Conservation (phyloP, 2,113 vertebrate species). For the Peromyscus polionotus region DNA sequence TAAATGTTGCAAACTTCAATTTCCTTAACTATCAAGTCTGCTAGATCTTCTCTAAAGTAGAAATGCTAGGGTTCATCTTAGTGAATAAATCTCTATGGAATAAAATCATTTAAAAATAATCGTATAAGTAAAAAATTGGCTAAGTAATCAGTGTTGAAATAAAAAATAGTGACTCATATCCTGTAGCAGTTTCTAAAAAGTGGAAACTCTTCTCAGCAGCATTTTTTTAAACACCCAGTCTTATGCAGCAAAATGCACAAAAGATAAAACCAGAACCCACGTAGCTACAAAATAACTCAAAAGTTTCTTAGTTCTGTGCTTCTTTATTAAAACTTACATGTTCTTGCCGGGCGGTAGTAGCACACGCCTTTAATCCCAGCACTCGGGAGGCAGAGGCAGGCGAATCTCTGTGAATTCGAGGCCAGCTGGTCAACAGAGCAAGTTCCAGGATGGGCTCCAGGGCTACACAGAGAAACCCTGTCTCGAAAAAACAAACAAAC, state of each 20-base stretch:
- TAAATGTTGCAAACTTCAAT: slow-evolving; percentile 5
- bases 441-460: too few relatives aligned
- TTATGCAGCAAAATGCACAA: slow-evolving; percentile 50
- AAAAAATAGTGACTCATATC: slow-evolving; percentile 72
- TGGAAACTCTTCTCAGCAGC: slow-evolving; percentile 72
- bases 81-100: slow-evolving; percentile 52
- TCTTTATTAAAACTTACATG: slow-evolving; percentile 49
- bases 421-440: too few relatives aligned
- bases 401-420: too few relatives aligned
- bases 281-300: slow-evolving; percentile 22
- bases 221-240: slow-evolving; percentile 52
- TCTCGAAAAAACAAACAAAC: too few relatives aligned
- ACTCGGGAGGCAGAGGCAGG: too few relatives aligned
- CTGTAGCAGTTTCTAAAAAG: slow-evolving; percentile 63
- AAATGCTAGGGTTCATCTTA: not conserved
- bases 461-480: too few relatives aligned
- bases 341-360: not conserved
- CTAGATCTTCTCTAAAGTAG: slow-evolving; percentile 7
- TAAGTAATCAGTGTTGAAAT: slow-evolving; percentile 60
- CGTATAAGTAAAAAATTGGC: slow-evolving; percentile 56
- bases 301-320: slow-evolving; percentile 55
- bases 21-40: slow-evolving; percentile 26
- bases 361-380: too few relatives aligned
- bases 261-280: slow-evolving; percentile 54
- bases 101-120: slow-evolving; percentile 59